phyloP scores from a whole-genome alignment of 2,888 invertebrate genomes.

The Subacronicta megacephala region DNA sequence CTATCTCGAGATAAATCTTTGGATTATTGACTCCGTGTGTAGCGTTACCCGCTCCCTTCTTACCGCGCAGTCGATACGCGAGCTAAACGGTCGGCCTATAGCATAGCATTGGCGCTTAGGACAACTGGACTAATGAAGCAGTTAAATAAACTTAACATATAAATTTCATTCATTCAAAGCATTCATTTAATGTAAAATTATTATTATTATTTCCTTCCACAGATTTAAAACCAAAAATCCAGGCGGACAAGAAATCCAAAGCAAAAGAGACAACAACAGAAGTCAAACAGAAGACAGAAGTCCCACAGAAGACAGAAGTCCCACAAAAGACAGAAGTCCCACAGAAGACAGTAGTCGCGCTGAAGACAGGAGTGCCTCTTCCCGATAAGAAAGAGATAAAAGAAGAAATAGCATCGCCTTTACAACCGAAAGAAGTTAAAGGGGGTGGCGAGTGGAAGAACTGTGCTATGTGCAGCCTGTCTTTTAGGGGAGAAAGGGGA shows the following conservation, averaged over 20 bases:
- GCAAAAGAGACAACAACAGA: not conserved
- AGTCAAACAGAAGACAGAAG: conserved; percentile 29
- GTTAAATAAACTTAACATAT: no score
- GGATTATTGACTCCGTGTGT: no score
- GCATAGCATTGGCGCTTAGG: no score
- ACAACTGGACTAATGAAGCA: no score
- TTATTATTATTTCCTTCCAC: conserved; percentile 32
- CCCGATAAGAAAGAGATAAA: conserved; percentile 17
- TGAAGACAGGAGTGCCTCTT: conserved; percentile 24
- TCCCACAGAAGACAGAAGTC: no score
- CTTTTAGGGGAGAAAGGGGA: conserved; percentile 78
- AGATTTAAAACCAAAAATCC: conserved; percentile 77
- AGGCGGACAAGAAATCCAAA: conserved; percentile 60
- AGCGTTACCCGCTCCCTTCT: no score
- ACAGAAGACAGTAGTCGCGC: conserved; percentile 3
- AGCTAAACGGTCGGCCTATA: no score
- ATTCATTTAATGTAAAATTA: no score
- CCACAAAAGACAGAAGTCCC: conserved; percentile 31
- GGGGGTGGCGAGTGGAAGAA: conserved; percentile 58
- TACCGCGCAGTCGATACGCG: no score
- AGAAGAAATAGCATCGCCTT: conserved; percentile 24
- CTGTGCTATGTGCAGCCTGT: conserved; percentile 73
- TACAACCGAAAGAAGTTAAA: conserved; percentile 51
- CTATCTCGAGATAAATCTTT: no score
- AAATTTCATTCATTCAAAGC: no score